phyloP scores from a whole-genome alignment of 2,888 invertebrate species.

The Hydroisotoma schaefferi region DNA sequence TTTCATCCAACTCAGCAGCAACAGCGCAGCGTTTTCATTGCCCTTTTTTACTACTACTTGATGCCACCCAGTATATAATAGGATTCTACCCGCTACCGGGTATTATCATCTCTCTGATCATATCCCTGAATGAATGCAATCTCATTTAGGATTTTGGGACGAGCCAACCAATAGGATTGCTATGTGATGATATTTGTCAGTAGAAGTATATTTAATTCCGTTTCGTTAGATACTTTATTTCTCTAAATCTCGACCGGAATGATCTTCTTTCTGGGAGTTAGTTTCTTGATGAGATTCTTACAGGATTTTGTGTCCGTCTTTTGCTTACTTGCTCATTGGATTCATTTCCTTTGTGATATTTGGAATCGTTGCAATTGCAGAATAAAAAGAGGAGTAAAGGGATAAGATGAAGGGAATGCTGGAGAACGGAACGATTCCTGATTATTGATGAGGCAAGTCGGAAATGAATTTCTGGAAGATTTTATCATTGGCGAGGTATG shows the following conservation, averaged over 20 bases:
- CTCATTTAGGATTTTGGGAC: constrained; percentile 13
- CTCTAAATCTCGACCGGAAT: too few relatives aligned
- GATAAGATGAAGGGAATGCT: too few relatives aligned
- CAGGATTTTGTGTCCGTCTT: background rate
- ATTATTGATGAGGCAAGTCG: too few relatives aligned
- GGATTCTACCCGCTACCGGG: background rate
- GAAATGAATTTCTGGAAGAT: too few relatives aligned
- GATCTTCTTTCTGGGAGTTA: too few relatives aligned
- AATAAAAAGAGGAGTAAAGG: too few relatives aligned
- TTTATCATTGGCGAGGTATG: too few relatives aligned
- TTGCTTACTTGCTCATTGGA: background rate
- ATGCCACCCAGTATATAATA: background rate
- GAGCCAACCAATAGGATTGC: too few relatives aligned
- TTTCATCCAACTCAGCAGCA: constrained; percentile 18
- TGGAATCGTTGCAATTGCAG: too few relatives aligned
- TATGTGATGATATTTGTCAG: too few relatives aligned
- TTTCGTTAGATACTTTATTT: constrained; percentile 10
- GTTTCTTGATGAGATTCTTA: background rate
- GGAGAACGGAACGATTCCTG: too few relatives aligned
- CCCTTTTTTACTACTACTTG: constrained; percentile 7
- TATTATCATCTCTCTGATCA: constrained; percentile 2
- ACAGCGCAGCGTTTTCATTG: background rate
- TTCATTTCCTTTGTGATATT: background rate
- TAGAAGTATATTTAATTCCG: too few relatives aligned
- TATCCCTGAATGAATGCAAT: background rate